Evolutionary conservation across 2,797 vertebrate genomes (phyloP).

Genomic region (Synaphobranchus kaupii): DNA sequence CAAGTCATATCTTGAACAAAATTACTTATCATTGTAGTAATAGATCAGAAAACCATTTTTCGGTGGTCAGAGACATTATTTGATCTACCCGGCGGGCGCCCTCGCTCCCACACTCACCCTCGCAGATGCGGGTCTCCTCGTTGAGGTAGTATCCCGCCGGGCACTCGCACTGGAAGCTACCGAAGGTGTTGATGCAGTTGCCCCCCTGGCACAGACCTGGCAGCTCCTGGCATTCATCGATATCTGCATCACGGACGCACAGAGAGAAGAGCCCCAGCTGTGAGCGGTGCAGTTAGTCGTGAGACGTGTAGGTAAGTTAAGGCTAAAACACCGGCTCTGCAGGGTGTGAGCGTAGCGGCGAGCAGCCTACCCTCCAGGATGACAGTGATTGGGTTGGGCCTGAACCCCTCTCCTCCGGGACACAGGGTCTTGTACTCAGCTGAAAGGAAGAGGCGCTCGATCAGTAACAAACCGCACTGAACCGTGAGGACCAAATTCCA

Average conservation of each 20-base stretch:
- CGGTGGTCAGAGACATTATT: background rate
- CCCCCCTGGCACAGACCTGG: conserved; percentile 91
- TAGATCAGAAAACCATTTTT: background rate
- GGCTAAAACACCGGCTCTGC: too few species aligned
- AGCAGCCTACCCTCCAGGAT: conserved; percentile 85
- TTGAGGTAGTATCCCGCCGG: conserved; percentile 89
- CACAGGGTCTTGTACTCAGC: conserved; percentile 94
- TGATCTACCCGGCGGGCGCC: background rate
- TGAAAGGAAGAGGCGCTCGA: conserved; percentile 50
- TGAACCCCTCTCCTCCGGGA: conserved; percentile 91
- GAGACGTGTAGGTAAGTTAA: background rate
- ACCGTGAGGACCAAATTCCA: background rate
- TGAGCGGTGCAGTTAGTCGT: background rate
- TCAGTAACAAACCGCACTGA: background rate
- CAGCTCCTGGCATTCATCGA: conserved; percentile 91
- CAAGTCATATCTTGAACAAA: background rate
- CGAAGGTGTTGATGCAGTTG: conserved; percentile 90
- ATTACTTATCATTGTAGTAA: background rate
- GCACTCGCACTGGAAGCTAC: conserved; percentile 93
- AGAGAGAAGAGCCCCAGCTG: background rate
- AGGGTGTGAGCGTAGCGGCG: background rate
- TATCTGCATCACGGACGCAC: conserved; percentile 69
- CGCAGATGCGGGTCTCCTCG: conserved; percentile 86
- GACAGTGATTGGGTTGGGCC: conserved; percentile 90
- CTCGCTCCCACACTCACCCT: conserved; percentile 73